Conservation (phyloP, 2,888 invertebrate genomes). For the Thymelicus sylvestris region DNA sequence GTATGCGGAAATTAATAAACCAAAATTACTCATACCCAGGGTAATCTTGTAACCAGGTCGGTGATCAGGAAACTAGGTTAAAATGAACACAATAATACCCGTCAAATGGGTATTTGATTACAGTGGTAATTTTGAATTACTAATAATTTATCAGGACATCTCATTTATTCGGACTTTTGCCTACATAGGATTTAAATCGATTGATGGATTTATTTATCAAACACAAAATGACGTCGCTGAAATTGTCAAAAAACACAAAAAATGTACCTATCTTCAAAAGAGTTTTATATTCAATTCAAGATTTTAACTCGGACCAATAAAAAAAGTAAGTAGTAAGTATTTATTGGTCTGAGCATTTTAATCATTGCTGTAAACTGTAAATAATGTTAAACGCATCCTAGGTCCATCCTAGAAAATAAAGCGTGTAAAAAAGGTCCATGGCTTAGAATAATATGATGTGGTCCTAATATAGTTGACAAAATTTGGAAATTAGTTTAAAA, state of each 20-base stretch:
- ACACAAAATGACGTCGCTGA: background rate
- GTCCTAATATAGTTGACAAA: no score
- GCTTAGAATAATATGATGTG: no score
- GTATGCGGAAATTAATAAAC: constrained; percentile 76
- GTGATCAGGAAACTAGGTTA: constrained; percentile 66
- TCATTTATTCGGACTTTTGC: constrained; percentile 15
- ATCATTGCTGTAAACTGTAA: no score
- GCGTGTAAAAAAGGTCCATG: no score
- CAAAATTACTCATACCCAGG: constrained; percentile 68
- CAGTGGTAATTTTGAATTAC: constrained; percentile 32
- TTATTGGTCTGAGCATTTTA: no score
- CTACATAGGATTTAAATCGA: background rate
- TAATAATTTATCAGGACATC: constrained; percentile 34
- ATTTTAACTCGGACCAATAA: no score
- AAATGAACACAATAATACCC: constrained; percentile 55
- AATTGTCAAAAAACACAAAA: background rate
- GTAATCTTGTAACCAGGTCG: constrained; percentile 57
- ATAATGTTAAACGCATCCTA: no score
- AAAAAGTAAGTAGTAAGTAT: no score
- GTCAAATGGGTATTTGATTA: constrained; percentile 45
- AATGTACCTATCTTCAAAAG: background rate
- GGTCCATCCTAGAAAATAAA: no score
- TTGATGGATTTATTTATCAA: background rate
- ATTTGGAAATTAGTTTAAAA: no score
- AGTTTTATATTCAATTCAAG: background rate